Evolutionary conservation across 2,888 invertebrate genomes (phyloP), one percentile per base, ranked within the genome.

Genomic region (Limnephilus auricula): DNA sequence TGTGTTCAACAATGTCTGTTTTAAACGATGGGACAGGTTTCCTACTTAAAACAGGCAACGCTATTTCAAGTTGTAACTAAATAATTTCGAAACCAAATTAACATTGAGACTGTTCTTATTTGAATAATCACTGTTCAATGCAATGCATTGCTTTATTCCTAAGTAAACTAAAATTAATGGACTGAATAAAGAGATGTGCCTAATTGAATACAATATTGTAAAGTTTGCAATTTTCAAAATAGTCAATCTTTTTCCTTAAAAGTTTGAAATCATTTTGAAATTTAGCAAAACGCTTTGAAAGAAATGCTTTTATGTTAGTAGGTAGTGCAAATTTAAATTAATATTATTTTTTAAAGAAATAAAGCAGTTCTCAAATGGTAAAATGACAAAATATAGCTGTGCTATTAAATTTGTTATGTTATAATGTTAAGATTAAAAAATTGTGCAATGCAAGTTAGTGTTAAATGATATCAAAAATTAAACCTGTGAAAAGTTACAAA

Each of bases 401-500:
- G 40, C 85, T 85, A 45, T 85, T 37, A 30, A 13, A 85, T 12
- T n/a, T 40, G 45, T 85, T 50, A 85, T 12, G 0, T 65, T 65
- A 25, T 65, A 34, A 32, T 37, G 2, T 31, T 83, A 34, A 83
- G 83, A n/a, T 83, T 34, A 18, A 34, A 83, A 34, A 34, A 34
- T 83, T 80, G 13, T 80, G 32, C 32, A 80, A 85, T 30, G 45
- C 30, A 25, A 85, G 32, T 84, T n/a, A 37, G 30, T 85, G 31
- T 45, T 40, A n/a, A 85, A 85, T 85, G 40, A 85, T 50, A 85
- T 85, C 85, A 85, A 31, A 45, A 85, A 40, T 85, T 40, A 85
- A 85, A 85, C 85, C 40, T 85, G 37, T 83, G 15, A 25, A 85
- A 40, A 85, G 50, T 85, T 85, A n/a, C 50, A 85, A 88, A 88